Evolutionary conservation across 2,797 vertebrate genomes (phyloP).

Genomic region (Alcedo quadribrachys): DNA sequence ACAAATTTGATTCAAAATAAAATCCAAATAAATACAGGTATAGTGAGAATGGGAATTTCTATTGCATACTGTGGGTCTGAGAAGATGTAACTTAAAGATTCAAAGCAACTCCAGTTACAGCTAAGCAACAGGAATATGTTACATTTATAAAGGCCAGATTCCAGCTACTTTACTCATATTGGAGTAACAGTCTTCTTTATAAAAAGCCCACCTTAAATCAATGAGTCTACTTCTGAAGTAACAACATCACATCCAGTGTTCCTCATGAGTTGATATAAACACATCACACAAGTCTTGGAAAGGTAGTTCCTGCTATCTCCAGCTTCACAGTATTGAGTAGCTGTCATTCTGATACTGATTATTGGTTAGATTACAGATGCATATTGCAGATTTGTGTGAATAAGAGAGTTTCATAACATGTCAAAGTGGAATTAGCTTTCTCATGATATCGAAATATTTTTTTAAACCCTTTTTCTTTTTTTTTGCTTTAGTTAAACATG

Average conservation of each 20-base stretch:
- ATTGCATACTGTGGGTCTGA: neutral
- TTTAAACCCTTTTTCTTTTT: neutral
- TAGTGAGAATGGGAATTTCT: neutral
- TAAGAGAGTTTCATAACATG: neutral
- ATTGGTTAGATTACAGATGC: neutral
- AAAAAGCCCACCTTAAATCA: neutral
- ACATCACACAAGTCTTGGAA: neutral
- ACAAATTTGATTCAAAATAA: neutral
- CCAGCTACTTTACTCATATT: neutral
- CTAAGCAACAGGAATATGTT: neutral
- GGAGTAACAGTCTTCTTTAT: neutral
- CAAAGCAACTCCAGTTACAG: neutral
- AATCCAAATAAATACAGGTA: neutral
- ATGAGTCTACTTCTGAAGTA: neutral
- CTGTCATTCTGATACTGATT: neutral
- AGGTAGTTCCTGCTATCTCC: neutral
- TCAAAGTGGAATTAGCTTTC: neutral
- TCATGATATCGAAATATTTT: neutral
- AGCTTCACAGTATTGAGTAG: neutral
- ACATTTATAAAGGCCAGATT: neutral
- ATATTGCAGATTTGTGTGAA: neutral
- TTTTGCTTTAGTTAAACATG: neutral
- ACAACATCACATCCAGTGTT: neutral
- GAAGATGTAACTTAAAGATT: neutral
- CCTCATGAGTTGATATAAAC: neutral